Percentiles rank a stretch among this genome's conserved stretches.
These are phyloP conservation scores for Nematostella vectensis DNA, from an alignment of 92 coral and sea anemone species.

Conservation along the genomic window DNA sequence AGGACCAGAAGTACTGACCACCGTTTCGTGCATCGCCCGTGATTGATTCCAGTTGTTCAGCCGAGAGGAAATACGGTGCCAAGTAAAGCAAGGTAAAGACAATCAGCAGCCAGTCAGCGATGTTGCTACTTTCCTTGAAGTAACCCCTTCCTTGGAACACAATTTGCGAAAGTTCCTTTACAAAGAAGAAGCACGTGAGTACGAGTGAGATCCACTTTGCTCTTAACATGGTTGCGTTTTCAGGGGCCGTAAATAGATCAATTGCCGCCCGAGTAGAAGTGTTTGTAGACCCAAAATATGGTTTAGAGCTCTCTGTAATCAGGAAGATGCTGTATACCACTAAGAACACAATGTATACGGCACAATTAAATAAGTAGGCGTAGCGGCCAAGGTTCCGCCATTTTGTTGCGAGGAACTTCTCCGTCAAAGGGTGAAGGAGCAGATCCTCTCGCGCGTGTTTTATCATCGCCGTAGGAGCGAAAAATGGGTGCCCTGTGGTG, in stretches of 20 bases:
- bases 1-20: slow-evolving; percentile 22
- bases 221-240: too few species aligned
- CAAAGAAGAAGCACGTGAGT: slow-evolving; percentile 20
- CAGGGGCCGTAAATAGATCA: too few species aligned
- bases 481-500: slow-evolving; percentile 20
- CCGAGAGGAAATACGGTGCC: slow-evolving; percentile 26
- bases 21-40: slow-evolving; percentile 6
- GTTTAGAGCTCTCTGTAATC: too few species aligned
- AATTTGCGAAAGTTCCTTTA: slow-evolving; percentile 49
- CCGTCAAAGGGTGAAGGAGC: too few species aligned
- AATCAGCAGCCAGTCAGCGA: slow-evolving; percentile 57
- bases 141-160: slow-evolving; percentile 23
- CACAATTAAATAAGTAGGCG: too few species aligned
- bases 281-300: too few species aligned
- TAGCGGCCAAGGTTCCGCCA: too few species aligned
- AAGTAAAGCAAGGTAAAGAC: slow-evolving; percentile 46
- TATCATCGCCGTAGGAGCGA: slow-evolving; percentile 58
- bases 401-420: too few species aligned
- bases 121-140: slow-evolving; percentile 29
- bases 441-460: too few species aligned
- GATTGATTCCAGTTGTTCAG: slow-evolving; percentile 1
- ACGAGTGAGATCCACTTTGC: slow-evolving; percentile 12
- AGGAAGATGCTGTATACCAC: too few species aligned
- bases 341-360: too few species aligned
- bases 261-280: too few species aligned